Evolutionary conservation across 2,113 vertebrate species (phyloP), one percentile per base, ranked within the genome.

Genomic region (Pedetes capensis): DNA sequence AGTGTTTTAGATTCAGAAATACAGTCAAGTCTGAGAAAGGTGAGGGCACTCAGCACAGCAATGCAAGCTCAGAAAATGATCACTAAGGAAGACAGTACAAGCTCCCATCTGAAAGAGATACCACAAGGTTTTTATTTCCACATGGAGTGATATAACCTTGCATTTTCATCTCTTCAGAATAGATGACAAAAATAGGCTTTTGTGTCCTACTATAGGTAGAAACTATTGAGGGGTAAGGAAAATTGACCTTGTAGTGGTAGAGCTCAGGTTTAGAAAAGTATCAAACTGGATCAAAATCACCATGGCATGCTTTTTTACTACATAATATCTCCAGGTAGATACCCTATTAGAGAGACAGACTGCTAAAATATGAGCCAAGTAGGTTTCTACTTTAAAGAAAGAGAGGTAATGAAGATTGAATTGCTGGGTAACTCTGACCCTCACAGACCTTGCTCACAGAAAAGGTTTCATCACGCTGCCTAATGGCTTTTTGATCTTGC

Each of bases 371-470:
- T 51, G 42, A 96, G 78, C 87, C 53, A 91, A 87, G 51, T 84
- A 71, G n/a, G 27, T 86, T 91, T 94, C 75, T 64, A 68, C 80
- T 92, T 91, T 74, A 95, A 89, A 96, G 74, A 93, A 89, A 94
- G 57, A 90, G 32, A 64, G 16, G 14, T 61, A 89, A 96, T 75
- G 74, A 94, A 88, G 68, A 61, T 32, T 91, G 86, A 93, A 92
- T 87, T 81, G 51, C 49, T 74, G 44, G 59, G 18, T 75, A 81
- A 84, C 95, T 96, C 49, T 87, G 39, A 95, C 57, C 64, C 57
- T 95, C 14, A 3, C 22, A 92, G 81, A 79, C 44, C 34, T 53
- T 37, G 16, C 59, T 90, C 72, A 68, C n/a, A 78, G 53, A 91
- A 83, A 89, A 90, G 47, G 11, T 78, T 74, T 89, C 78, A 89